Base-by-base conservation (phyloP, 1,140 invertebrate species). In the Proctacanthus coquilletti region DNA sequence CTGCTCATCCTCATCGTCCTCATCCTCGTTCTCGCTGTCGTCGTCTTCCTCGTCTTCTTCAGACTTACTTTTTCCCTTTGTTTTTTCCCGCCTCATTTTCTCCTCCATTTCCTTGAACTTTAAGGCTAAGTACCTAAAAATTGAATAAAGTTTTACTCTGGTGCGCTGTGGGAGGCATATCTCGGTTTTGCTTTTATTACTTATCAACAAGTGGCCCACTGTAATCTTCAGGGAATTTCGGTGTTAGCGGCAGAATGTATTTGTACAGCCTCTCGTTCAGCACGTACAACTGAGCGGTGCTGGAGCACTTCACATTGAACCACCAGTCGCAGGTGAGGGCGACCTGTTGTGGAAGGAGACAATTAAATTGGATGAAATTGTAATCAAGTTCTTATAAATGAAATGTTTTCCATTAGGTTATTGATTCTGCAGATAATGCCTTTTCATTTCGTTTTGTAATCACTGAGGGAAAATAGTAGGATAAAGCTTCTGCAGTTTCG, bases 301-400 rank as follows among this genome's bases (percentile, higher is more conserved):
- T 72, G 17, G 77, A 71, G 54, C 86, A 91, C 43, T 80, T 74
- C 0, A 87, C 83, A 52, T 87, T 89, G 59, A 86, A 89, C 86
- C 85, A 89, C 86, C 85, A 88, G 55, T 88, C 84, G 46, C 86
- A 91, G 0, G 84, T 87, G 10, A 80, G 52, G 1, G 73, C 70
- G 31, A 70, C 66, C 56, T 60, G 3, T 17, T 27, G n/a, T 8
- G 23, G 31, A 21, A 4, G 21, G 14, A n/a, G n/a, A n/a, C n/a
- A n/a, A n/a, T n/a, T n/a, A n/a, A n/a, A n/a, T n/a, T n/a, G n/a
- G n/a, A n/a, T n/a, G n/a, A n/a, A n/a, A n/a, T n/a, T n/a, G n/a
- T n/a, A n/a, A n/a, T n/a, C n/a, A n/a, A n/a, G n/a, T n/a, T n/a
- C n/a, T n/a, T n/a, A n/a, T n/a, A n/a, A n/a, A n/a, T n/a, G n/a